phyloP scores from a whole-genome alignment of 2,113 vertebrate species.

The Arothron firmamentum region DNA sequence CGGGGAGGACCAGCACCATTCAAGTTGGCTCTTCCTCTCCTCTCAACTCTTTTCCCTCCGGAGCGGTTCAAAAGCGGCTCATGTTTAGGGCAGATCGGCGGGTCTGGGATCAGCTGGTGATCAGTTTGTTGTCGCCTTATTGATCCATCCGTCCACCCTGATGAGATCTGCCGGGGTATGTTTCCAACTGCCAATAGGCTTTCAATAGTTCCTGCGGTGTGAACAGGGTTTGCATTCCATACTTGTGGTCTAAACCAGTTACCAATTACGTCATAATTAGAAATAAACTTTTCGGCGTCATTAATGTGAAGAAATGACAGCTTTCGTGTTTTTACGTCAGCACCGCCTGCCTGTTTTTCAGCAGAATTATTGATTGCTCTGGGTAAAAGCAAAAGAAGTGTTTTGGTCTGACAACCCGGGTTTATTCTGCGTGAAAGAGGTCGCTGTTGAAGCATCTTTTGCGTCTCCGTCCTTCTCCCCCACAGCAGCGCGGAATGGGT shows the following conservation, averaged over 20 bases:
- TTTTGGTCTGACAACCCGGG: background rate
- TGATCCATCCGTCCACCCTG: constrained; percentile 10
- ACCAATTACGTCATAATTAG: background rate
- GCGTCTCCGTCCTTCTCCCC: constrained; percentile 59
- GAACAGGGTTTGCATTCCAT: background rate
- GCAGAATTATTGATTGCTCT: background rate
- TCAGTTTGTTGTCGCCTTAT: constrained; percentile 4
- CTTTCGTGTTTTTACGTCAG: too few relatives aligned
- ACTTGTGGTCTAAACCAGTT: background rate
- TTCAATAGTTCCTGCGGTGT: too few relatives aligned
- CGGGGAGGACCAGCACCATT: constrained; percentile 16
- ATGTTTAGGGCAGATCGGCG: background rate
- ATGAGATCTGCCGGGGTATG: constrained; percentile 15
- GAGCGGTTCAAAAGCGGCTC: too few relatives aligned
- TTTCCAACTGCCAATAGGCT: background rate
- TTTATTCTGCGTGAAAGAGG: background rate
- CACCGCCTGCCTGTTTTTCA: background rate
- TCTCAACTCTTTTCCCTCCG: background rate
- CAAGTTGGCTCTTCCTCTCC: constrained; percentile 11
- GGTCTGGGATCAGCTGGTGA: constrained; percentile 1
- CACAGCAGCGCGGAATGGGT: constrained; percentile 78
- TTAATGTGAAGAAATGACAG: too few relatives aligned
- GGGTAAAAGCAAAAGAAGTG: background rate
- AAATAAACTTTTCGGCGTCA: background rate
- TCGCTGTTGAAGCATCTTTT: background rate